Evolutionary conservation across 2,888 invertebrate species (phyloP).

Genomic region (Neoscelio sp.): DNA sequence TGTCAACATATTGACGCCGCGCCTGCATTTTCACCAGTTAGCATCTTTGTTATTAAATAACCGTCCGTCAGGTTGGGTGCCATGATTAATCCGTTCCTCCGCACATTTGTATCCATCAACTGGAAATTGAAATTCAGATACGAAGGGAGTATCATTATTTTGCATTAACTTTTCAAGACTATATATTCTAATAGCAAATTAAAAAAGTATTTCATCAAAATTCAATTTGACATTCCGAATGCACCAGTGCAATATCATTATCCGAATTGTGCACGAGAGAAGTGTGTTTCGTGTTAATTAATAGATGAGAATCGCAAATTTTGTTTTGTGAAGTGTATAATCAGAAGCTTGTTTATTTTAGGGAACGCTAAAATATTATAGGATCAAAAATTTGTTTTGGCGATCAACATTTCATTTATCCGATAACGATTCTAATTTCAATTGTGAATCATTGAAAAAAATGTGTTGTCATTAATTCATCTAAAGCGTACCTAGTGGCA

Average conservation of each 20-base stretch:
- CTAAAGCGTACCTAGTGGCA: slow-evolving; percentile 43
- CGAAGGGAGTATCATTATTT: too few species aligned
- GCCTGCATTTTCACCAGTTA: slow-evolving; percentile 28
- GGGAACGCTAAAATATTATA: slow-evolving; percentile 5
- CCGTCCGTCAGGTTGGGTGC: slow-evolving; percentile 13
- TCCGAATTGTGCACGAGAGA: slow-evolving; percentile 15
- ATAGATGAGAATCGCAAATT: slow-evolving; percentile 62
- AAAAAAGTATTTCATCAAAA: not conserved
- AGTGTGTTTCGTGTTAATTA: slow-evolving; percentile 51
- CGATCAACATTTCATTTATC: slow-evolving; percentile 14
- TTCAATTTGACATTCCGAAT: slow-evolving; percentile 7
- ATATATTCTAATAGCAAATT: not conserved
- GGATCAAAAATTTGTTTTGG: slow-evolving; percentile 19
- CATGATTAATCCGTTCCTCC: not conserved
- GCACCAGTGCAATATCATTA: slow-evolving; percentile 33
- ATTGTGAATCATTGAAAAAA: too few species aligned
- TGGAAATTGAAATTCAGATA: too few species aligned
- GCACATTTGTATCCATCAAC: slow-evolving; percentile 2
- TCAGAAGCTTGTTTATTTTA: slow-evolving; percentile 56
- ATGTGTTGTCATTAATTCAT: slow-evolving; percentile 20
- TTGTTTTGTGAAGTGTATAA: slow-evolving; percentile 45
- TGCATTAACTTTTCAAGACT: slow-evolving; percentile 11
- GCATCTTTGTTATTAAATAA: slow-evolving; percentile 27
- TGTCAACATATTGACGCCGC: slow-evolving; percentile 37
- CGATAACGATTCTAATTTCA: not conserved